These are phyloP conservation scores for Hestina assimilis DNA, from an alignment of 1,140 invertebrate species.

Conservation along the genomic window DNA sequence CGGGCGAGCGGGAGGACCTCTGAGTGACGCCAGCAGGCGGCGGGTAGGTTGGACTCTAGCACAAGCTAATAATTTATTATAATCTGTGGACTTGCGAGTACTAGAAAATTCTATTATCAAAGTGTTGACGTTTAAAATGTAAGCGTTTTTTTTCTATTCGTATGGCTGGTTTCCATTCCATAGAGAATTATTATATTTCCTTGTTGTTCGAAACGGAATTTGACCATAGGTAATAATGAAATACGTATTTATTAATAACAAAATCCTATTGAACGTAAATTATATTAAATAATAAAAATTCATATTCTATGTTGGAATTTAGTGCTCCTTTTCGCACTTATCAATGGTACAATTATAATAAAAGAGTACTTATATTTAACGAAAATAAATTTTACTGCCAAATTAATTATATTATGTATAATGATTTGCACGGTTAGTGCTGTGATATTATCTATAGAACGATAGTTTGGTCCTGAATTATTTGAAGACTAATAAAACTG, in stretches of 20 bases:
- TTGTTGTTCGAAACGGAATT: neutral
- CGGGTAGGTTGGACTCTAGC: neutral
- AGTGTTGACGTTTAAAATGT: too few species aligned
- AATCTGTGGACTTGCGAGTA: neutral
- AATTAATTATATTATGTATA: too few species aligned
- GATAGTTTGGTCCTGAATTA: neutral
- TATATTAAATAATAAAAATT: neutral
- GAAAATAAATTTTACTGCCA: neutral
- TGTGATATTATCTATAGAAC: slow-evolving; percentile 2
- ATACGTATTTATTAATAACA: neutral
- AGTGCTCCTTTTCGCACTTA: neutral
- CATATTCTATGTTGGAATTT: neutral
- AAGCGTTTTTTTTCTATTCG: neutral
- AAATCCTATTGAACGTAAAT: neutral
- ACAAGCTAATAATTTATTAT: neutral
- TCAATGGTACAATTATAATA: neutral
- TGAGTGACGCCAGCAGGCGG: slow-evolving; percentile 26
- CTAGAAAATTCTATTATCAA: neutral
- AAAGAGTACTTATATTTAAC: slow-evolving; percentile 4
- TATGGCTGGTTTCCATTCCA: slow-evolving; percentile 9
- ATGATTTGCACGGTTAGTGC: slow-evolving; percentile 4
- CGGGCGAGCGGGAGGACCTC: slow-evolving; percentile 41
- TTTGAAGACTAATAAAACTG: neutral
- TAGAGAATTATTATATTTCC: neutral
- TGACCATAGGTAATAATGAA: neutral